Conservation (phyloP, 2,888 invertebrate genomes). For the Aradus depressus region DNA sequence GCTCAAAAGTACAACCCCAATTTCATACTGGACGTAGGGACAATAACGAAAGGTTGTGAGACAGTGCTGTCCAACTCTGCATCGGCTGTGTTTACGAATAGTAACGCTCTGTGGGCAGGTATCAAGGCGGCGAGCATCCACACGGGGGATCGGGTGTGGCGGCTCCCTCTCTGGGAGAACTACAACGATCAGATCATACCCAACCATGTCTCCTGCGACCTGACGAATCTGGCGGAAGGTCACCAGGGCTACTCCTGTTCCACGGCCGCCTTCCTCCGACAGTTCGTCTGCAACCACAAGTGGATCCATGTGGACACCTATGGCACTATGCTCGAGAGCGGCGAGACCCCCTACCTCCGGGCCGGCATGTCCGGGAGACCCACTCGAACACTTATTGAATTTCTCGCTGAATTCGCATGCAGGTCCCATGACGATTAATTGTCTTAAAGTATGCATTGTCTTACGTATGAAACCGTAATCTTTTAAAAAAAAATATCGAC, state of each 20-base stretch:
- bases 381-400: constrained; percentile 60
- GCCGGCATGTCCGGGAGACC: constrained; percentile 67
- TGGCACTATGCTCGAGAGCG: constrained; percentile 59
- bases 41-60: constrained; percentile 58
- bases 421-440: constrained; percentile 15
- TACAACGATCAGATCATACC: constrained; percentile 20
- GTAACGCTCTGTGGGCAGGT: constrained; percentile 53
- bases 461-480: no score
- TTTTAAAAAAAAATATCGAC: no score
- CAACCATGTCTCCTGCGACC: constrained; percentile 21
- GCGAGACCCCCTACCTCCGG: constrained; percentile 49
- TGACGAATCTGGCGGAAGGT: constrained; percentile 21
- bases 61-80: constrained; percentile 54
- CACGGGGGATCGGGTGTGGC: constrained; percentile 73
- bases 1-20: constrained; percentile 62
- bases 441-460: no score
- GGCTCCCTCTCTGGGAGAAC: constrained; percentile 51
- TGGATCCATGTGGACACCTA: constrained; percentile 77
- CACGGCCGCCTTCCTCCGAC: constrained; percentile 64
- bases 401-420: constrained; percentile 44
- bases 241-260: constrained; percentile 47
- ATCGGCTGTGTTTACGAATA: constrained; percentile 64
- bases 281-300: constrained; percentile 55
- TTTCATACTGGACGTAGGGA: constrained; percentile 65
- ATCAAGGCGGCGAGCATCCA: constrained; percentile 55